phyloP scores from a whole-genome alignment of 2,113 vertebrate species.

The Tylochromis polylepis region DNA sequence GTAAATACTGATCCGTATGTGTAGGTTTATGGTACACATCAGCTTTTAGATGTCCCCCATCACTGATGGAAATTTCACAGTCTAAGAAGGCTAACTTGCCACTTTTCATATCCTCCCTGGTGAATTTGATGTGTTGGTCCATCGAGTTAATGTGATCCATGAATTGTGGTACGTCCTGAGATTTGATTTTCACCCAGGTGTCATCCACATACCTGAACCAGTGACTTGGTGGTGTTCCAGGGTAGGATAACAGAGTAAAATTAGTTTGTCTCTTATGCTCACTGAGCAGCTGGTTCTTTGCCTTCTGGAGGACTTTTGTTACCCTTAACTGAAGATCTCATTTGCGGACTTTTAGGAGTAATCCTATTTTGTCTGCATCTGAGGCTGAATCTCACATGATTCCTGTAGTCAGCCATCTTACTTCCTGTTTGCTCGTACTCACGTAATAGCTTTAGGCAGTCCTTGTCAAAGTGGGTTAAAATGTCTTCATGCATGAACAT shows the following conservation, averaged over 20 bases:
- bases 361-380: neutral
- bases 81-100: neutral
- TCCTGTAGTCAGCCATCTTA: neutral
- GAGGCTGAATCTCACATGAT: too few species aligned
- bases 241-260: neutral
- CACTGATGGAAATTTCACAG: neutral
- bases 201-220: neutral
- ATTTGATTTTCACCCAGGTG: neutral
- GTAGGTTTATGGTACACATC: neutral
- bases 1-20: neutral
- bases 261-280: neutral
- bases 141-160: neutral
- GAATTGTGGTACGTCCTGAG: neutral
- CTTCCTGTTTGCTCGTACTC: accelerated
- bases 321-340: neutral
- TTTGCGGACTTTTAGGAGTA: neutral
- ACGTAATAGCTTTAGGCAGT: neutral
- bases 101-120: too few species aligned
- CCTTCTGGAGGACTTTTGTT: neutral
- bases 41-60: neutral
- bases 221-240: neutral
- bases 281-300: neutral
- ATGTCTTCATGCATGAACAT: neutral
- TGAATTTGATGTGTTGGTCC: too few species aligned
- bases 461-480: neutral